A percentile compares a stretch with the other conserved stretches of the same genome.
phyloP scores from a whole-genome alignment of 1,140 invertebrate species.

The Drosophila nasuta region DNA sequence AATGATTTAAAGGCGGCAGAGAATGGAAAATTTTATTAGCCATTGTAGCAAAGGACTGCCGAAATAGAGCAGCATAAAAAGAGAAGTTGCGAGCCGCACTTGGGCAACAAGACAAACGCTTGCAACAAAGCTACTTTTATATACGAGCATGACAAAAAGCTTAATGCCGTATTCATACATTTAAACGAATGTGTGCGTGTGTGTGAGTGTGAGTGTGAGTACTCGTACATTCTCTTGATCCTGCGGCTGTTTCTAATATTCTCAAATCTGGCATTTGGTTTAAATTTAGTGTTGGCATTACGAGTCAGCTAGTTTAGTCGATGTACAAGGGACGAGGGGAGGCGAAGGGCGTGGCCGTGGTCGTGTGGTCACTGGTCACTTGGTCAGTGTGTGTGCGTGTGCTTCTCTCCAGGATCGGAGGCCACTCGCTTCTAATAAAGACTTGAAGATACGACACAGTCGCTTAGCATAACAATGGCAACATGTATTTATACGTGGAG shows the following conservation, averaged over 20 bases:
- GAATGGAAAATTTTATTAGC: neutral
- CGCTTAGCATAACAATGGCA: conserved; percentile 58
- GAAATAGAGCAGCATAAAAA: neutral
- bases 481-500: conserved; percentile 26
- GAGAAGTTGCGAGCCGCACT: neutral
- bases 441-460: conserved; percentile 36
- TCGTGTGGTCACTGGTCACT: neutral
- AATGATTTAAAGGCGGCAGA: conserved; percentile 27
- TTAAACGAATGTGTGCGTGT: neutral
- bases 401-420: neutral
- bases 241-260: conserved; percentile 28
- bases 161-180: conserved; percentile 17
- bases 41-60: neutral
- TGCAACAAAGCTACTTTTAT: conserved; percentile 16
- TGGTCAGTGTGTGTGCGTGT: conserved; percentile 1
- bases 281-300: conserved; percentile 40
- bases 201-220: neutral
- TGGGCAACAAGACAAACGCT: neutral
- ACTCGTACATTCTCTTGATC: conserved; percentile 13
- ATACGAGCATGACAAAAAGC: conserved; percentile 10
- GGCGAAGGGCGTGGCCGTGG: neutral
- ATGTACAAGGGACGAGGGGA: too few species aligned
- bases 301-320: neutral
- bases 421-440: conserved; percentile 52
- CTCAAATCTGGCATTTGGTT: conserved; percentile 27